phyloP scores from a whole-genome alignment of 2,113 vertebrate species.

The Hippocampus comes region DNA sequence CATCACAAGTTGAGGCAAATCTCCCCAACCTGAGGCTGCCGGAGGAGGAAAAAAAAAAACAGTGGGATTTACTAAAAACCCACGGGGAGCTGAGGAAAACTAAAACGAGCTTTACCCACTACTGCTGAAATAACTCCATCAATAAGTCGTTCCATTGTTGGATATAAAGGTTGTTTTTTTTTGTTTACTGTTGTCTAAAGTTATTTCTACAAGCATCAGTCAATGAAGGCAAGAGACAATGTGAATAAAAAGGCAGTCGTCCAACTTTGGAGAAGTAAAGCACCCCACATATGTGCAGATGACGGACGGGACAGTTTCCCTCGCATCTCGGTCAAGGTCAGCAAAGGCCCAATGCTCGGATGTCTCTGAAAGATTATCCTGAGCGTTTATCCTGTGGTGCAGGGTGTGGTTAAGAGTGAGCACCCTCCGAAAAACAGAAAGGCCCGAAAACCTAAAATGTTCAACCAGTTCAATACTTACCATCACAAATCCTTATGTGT shows the following conservation, averaged over 20 bases:
- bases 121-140: constrained; percentile 34
- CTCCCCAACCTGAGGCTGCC: constrained; percentile 46
- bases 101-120: constrained; percentile 45
- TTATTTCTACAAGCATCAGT: constrained; percentile 21
- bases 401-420: no score
- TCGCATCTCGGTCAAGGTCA: no score
- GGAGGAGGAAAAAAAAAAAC: constrained; percentile 38
- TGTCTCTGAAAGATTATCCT: no score
- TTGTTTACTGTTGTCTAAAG: constrained; percentile 28
- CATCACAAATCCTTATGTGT: no score
- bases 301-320: background rate
- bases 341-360: no score
- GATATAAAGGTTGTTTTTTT: constrained; percentile 27
- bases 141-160: constrained; percentile 40
- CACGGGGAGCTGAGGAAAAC: constrained; percentile 19
- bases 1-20: constrained; percentile 57
- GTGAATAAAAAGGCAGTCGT: constrained; percentile 2
- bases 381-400: no score
- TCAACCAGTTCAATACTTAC: no score
- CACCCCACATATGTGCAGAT: background rate
- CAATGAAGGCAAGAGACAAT: constrained; percentile 16
- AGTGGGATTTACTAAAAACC: constrained; percentile 50
- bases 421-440: no score
- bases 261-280: constrained; percentile 10
- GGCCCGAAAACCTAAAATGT: no score